phyloP scores from a whole-genome alignment of 2,113 vertebrate species.

The Guaruba guarouba region DNA sequence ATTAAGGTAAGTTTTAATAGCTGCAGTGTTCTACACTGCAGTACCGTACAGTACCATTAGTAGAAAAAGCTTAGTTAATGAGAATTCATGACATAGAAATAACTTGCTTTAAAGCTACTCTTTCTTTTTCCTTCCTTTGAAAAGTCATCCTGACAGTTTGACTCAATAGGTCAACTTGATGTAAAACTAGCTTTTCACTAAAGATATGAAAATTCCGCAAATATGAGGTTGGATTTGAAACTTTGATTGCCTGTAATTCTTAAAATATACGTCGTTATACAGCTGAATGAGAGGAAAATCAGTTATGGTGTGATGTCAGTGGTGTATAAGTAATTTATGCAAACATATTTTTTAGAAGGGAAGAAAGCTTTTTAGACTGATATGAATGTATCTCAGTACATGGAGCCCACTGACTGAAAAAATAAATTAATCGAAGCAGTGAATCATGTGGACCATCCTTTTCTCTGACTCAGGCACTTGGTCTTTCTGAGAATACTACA shows the following conservation, averaged over 20 bases:
- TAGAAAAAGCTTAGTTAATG: background rate
- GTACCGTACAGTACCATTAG: background rate
- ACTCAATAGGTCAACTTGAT: constrained; percentile 16
- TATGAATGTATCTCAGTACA: background rate
- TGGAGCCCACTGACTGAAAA: background rate
- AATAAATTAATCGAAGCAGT: background rate
- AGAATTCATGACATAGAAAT: constrained; percentile 2
- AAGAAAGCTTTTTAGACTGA: background rate
- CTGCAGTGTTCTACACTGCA: background rate
- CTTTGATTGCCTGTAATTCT: background rate
- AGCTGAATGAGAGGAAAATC: background rate
- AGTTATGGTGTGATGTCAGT: background rate
- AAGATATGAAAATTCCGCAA: constrained; percentile 7
- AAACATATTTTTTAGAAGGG: background rate
- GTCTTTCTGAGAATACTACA: background rate
- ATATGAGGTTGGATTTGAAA: background rate
- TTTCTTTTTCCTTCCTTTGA: constrained; percentile 8
- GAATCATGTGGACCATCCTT: background rate
- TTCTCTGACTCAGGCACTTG: background rate
- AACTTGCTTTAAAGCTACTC: constrained; percentile 27
- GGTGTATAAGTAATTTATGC: background rate
- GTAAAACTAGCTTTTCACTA: background rate
- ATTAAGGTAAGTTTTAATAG: background rate
- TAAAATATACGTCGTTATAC: background rate
- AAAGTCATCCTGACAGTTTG: constrained; percentile 5